phyloP scores from a whole-genome alignment of 2,888 invertebrate species.

The Cinara cedri region DNA sequence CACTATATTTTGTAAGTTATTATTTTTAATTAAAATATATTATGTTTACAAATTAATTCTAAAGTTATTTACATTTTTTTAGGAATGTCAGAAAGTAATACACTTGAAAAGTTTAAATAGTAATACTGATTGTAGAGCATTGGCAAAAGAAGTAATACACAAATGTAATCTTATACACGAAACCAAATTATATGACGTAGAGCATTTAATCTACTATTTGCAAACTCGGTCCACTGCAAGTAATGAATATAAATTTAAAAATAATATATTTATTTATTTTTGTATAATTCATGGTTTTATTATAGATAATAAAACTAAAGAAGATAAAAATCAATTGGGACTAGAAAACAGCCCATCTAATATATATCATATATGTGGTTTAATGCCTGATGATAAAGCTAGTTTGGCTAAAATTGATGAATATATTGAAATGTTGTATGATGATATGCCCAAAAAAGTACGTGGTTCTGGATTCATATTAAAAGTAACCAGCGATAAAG shows the following conservation, averaged over 20 bases:
- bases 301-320: constrained; percentile 55
- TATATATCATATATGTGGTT: constrained; percentile 42
- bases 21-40: neutral
- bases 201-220: constrained; percentile 85
- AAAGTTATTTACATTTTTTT: no score
- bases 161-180: constrained; percentile 86
- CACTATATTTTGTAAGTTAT: neutral
- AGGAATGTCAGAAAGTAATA: constrained; percentile 83
- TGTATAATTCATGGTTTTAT: neutral
- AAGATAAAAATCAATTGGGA: constrained; percentile 51
- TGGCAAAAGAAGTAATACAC: constrained; percentile 84
- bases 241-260: neutral
- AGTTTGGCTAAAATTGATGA: constrained; percentile 86
- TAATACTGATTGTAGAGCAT: constrained; percentile 76
- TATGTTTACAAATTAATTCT: no score
- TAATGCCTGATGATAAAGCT: constrained; percentile 65
- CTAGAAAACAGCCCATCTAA: constrained; percentile 46
- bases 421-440: constrained; percentile 95
- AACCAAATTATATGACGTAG: constrained; percentile 80
- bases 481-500: constrained; percentile 89
- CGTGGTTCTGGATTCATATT: constrained; percentile 89
- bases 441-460: constrained; percentile 90
- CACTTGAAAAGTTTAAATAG: constrained; percentile 80
- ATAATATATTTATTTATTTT: constrained; percentile 16
- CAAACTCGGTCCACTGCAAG: constrained; percentile 70